Evolutionary conservation across 2,888 invertebrate genomes (phyloP), one percentile per base, ranked within the genome.

Genomic region (Salpingus planirostris): DNA sequence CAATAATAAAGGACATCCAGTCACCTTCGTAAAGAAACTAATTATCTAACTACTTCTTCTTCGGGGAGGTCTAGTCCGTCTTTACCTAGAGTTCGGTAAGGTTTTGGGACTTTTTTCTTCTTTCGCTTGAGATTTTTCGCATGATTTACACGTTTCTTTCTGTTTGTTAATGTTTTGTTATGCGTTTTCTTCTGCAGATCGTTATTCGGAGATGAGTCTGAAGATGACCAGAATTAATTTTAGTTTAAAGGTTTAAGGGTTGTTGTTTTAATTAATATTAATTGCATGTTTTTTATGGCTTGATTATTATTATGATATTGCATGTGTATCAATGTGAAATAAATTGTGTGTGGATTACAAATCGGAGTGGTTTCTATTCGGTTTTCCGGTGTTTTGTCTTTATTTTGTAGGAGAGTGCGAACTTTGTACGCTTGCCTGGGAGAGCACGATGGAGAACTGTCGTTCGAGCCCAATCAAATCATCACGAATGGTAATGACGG

Each of bases 381-480:
- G n/a, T n/a, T n/a, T n/a, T n/a, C 18, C 8, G 8, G 8, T 18
- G 5, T 23, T 23, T 5, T 23, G 4, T 23, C 24, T 24, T 32
- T 37, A 25, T 29, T 33, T 42, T 32, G 31, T 64, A 82, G 86
- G 64, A 76, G 88, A 59, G 96, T 95, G 41, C 76, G 93, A 57
- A 96, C 97, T 30, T 70, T 97, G 47, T 97, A 95, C 68, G 88
- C 92, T 29, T 97, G 97, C 64, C 74, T 91, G 48, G 96, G 93
- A 32, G 96, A 95, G 69, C 90, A 91, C 67, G 92, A 92, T 59
- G 89, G 92, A 43, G 97, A 97, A 72, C 71, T 97, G 49, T 93
- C 93, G 14, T 97, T 97, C 71, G 92, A 95, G 70, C 93, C 96
- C 43, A 96, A 97, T 74, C 90, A 95, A 75, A 91, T 97, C 55